Conservation (phyloP, 2,113 vertebrate genomes). For the Lethenteron reissneri region DNA sequence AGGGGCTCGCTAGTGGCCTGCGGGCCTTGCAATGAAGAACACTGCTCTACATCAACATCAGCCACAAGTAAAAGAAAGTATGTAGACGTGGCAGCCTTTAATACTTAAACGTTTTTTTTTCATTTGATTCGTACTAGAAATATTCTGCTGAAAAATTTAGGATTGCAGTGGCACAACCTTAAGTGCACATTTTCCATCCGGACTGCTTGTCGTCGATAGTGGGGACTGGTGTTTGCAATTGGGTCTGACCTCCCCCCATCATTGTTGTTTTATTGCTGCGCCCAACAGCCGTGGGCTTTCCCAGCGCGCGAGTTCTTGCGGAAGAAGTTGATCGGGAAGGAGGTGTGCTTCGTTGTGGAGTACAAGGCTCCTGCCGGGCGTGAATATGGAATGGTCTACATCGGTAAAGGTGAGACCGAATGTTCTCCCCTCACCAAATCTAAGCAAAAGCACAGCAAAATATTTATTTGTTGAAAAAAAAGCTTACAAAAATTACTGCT, state of each 20-base stretch:
- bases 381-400: constrained; percentile 77
- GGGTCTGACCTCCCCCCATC: background rate
- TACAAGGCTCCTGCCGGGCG: constrained; percentile 54
- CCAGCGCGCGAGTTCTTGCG: constrained; percentile 78
- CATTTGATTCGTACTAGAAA: background rate
- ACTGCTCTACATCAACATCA: no score
- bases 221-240: background rate
- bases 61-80: no score
- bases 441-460: no score
- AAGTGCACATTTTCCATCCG: background rate
- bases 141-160: background rate
- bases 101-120: background rate
- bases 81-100: no score
- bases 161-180: background rate
- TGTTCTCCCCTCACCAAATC: no score
- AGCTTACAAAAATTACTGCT: no score
- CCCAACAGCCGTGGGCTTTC: constrained; percentile 65
- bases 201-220: background rate
- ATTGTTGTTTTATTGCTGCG: background rate
- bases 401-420: constrained; percentile 49
- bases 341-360: constrained; percentile 88
- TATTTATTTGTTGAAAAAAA: no score
- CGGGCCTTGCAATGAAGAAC: no score
- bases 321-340: constrained; percentile 92
- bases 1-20: no score